Percentiles rank a stretch among this genome's conserved stretches.
phyloP scores from a whole-genome alignment of 2,113 vertebrate genomes.

The Amblyopsis rosae region DNA sequence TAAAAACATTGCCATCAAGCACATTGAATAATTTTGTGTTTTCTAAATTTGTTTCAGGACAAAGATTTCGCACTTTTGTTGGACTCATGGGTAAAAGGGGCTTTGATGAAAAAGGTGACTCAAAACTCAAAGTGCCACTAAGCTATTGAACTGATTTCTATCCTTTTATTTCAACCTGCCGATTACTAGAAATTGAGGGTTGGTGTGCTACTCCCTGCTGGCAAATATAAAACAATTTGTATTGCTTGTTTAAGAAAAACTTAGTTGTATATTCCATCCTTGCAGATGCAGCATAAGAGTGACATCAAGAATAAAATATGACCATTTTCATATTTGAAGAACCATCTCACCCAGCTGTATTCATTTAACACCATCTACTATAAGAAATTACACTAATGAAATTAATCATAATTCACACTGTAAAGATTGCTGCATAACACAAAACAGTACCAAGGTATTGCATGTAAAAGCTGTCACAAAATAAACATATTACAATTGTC shows the following conservation, averaged over 20 bases:
- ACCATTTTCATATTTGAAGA: too few relatives aligned
- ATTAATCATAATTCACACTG: neutral
- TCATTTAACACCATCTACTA: too few relatives aligned
- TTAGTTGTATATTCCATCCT: conserved; percentile 8
- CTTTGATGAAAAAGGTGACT: conserved; percentile 77
- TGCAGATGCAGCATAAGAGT: conserved; percentile 30
- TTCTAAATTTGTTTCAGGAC: conserved; percentile 72
- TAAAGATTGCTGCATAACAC: neutral
- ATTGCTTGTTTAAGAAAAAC: too few relatives aligned
- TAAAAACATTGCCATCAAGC: neutral
- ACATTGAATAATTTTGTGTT: neutral
- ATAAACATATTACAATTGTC: conserved; percentile 35
- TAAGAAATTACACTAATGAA: neutral
- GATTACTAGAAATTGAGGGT: too few relatives aligned
- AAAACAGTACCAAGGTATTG: neutral
- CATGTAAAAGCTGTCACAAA: neutral
- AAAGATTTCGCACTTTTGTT: conserved; percentile 88
- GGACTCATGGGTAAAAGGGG: conserved; percentile 92
- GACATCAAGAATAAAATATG: neutral
- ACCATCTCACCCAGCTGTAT: too few relatives aligned
- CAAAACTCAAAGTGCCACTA: neutral
- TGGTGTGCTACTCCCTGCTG: too few relatives aligned
- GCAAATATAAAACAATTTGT: too few relatives aligned
- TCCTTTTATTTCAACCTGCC: too few relatives aligned
- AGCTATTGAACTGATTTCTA: too few relatives aligned